These are phyloP conservation scores for Pandemis corylana DNA, from an alignment of 2,888 invertebrate species.

Conservation along the genomic window DNA sequence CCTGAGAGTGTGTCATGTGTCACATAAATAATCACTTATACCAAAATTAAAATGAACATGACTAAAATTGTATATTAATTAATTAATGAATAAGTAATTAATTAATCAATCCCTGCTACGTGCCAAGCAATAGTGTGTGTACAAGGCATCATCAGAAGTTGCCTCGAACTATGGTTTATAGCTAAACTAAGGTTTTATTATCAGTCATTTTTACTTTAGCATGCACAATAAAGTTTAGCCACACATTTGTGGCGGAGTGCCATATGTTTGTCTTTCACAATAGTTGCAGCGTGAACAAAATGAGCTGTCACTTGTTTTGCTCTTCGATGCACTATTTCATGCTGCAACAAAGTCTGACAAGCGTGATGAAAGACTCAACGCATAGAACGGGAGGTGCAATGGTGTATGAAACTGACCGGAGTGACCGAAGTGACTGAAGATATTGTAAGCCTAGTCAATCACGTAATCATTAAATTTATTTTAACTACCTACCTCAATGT, in stretches of 20 bases:
- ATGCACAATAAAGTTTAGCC: background rate
- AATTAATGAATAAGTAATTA: no score
- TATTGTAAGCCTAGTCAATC: no score
- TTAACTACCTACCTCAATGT: no score
- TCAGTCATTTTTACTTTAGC: background rate
- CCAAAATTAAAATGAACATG: no score
- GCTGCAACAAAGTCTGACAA: constrained; percentile 26
- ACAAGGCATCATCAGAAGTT: background rate
- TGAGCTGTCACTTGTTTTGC: constrained; percentile 35
- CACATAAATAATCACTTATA: no score
- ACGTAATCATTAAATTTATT: no score
- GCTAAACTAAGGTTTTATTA: background rate
- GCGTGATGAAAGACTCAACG: constrained; percentile 29
- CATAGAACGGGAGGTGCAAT: constrained; percentile 5
- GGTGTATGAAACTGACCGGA: background rate
- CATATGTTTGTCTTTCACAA: constrained; percentile 7
- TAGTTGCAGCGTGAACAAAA: constrained; percentile 18
- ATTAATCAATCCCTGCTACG: no score
- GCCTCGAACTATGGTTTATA: background rate
- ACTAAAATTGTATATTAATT: no score
- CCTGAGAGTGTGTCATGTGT: no score
- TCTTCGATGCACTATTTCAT: constrained; percentile 21
- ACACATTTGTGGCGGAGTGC: background rate
- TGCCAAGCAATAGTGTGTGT: background rate
- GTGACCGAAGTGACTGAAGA: no score